These are phyloP conservation scores for Ancistrus triradiatus DNA, from an alignment of 2,113 vertebrate species.

Conservation along the genomic window DNA sequence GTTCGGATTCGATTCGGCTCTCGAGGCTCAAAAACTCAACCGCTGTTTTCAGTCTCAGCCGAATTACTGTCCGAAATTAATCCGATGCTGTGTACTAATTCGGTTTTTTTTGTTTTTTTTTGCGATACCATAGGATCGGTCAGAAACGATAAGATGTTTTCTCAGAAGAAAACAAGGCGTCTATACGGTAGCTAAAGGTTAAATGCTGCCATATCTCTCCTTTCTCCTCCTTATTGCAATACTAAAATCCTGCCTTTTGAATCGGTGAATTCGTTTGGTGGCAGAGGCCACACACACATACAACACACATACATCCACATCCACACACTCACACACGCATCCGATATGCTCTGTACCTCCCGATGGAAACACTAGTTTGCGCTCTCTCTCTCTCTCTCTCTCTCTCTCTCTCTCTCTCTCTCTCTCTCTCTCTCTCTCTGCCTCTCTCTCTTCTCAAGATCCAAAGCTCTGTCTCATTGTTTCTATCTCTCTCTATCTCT, in stretches of 20 bases:
- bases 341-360: neutral
- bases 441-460: neutral
- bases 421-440: neutral
- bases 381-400: neutral
- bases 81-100: constrained; percentile 2
- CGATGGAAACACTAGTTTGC: too few relatives aligned
- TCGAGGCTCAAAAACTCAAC: constrained; percentile 9
- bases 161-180: too few relatives aligned
- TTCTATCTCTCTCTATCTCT: neutral
- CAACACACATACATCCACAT: too few relatives aligned
- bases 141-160: too few relatives aligned
- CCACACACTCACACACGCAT: neutral
- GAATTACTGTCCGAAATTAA: constrained; percentile 7
- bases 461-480: neutral
- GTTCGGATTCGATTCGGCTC: constrained; percentile 12
- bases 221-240: too few relatives aligned
- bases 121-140: constrained; percentile 11
- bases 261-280: too few relatives aligned
- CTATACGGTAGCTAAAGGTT: neutral
- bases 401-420: constrained; percentile 2
- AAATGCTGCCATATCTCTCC: neutral
- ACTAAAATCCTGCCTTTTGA: too few relatives aligned
- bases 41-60: neutral
- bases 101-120: too few relatives aligned
- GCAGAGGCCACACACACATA: too few relatives aligned